Percentiles rank a stretch among this genome's conserved stretches.
phyloP scores from a whole-genome alignment of 2,797 vertebrate genomes.

The Darevskia mixta region DNA sequence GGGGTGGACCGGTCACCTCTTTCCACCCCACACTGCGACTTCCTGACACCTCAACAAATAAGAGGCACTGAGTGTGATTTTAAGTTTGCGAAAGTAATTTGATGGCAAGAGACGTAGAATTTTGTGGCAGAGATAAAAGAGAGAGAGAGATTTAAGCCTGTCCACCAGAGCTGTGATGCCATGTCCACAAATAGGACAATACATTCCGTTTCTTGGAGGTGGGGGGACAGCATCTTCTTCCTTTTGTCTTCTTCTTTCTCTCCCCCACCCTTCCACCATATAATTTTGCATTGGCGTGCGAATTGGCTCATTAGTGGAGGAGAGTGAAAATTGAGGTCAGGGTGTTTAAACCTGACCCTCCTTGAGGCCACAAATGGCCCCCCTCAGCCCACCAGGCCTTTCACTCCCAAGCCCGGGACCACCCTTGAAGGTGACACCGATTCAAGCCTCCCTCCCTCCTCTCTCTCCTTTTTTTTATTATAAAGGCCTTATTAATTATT shows the following conservation, averaged over 20 bases:
- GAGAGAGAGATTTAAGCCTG: conserved; percentile 62
- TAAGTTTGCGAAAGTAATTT: conserved; percentile 78
- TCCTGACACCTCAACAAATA: conserved; percentile 70
- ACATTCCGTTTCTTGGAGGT: conserved; percentile 77
- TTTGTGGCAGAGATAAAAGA: not conserved
- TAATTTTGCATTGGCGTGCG: conserved; percentile 85
- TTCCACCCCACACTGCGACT: conserved; percentile 54
- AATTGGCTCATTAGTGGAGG: conserved; percentile 97
- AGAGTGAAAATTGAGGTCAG: conserved; percentile 98
- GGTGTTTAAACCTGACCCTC: conserved; percentile 96
- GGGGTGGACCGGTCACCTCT: conserved; percentile 44
- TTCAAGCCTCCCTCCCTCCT: conserved; percentile 85
- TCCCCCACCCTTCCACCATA: conserved; percentile 48
- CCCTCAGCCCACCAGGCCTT: conserved; percentile 89
- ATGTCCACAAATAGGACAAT: conserved; percentile 79
- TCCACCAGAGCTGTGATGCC: conserved; percentile 82
- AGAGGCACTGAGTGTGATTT: conserved; percentile 69
- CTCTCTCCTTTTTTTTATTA: conserved; percentile 79
- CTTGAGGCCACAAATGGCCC: conserved; percentile 89
- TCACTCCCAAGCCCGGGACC: conserved; percentile 90
- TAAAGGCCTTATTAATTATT: conserved; percentile 99
- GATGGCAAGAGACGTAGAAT: conserved; percentile 67
- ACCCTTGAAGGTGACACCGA: conserved; percentile 93
- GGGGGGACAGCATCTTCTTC: conserved; percentile 81
- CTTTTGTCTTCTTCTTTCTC: conserved; percentile 77